Evolutionary conservation across 2,888 invertebrate genomes (phyloP).

Genomic region (Heteropelma amictum): DNA sequence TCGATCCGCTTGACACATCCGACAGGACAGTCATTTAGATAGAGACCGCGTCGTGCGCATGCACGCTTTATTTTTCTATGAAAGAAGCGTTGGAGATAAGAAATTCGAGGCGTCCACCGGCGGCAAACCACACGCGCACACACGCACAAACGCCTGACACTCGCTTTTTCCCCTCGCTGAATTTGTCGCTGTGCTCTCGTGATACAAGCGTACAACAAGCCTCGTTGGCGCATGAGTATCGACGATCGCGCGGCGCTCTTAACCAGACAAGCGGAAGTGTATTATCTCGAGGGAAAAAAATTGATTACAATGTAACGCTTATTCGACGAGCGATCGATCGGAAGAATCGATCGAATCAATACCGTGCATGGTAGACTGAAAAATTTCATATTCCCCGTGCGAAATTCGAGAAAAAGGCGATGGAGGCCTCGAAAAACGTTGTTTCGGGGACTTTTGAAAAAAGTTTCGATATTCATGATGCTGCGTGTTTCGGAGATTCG

Average conservation of each 20-base stretch:
- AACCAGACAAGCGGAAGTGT: slow-evolving; percentile 3
- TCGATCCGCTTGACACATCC: slow-evolving; percentile 54
- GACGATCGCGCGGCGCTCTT: not conserved
- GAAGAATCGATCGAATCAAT: not conserved
- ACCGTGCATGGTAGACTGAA: no score
- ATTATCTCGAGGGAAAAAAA: slow-evolving; percentile 15
- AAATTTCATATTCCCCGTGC: no score
- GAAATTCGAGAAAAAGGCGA: no score
- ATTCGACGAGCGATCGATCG: slow-evolving; percentile 1
- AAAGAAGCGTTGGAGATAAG: slow-evolving; percentile 18
- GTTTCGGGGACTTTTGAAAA: no score
- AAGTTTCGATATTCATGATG: not conserved
- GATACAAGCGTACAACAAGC: not conserved
- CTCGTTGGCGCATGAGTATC: not conserved
- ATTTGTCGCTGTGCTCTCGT: no score
- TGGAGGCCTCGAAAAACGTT: no score
- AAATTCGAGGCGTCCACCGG: slow-evolving; percentile 8
- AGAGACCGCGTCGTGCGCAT: not conserved
- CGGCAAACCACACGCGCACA: no score
- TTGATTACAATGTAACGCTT: slow-evolving; percentile 17
- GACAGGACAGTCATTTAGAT: slow-evolving; percentile 52
- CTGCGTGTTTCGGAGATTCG: slow-evolving; percentile 21
- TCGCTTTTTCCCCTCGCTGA: no score
- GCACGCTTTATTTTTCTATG: slow-evolving; percentile 14
- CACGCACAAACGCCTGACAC: no score